Conservation (phyloP, 2,113 vertebrate species). For the Regulus satrapa region DNA sequence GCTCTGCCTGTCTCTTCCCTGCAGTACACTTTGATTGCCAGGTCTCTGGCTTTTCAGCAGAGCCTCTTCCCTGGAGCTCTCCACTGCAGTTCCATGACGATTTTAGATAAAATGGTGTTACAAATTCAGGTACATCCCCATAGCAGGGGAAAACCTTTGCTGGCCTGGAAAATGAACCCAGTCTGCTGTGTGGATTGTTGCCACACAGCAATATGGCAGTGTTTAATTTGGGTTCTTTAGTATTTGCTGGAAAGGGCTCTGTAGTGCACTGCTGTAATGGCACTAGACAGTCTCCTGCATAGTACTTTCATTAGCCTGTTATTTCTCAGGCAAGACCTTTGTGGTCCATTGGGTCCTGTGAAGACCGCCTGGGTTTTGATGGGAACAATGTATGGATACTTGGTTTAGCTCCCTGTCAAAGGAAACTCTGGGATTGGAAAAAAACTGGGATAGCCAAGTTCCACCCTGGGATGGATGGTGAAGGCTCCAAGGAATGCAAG, state of each 20-base stretch:
- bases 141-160: not conserved
- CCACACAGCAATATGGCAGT: not conserved
- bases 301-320: not conserved
- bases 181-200: not conserved
- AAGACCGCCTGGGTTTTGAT: not conserved
- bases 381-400: not conserved
- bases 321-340: not conserved
- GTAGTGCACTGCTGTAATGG: not conserved
- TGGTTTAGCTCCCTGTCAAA: not conserved
- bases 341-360: not conserved
- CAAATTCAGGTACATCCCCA: not conserved
- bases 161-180: not conserved
- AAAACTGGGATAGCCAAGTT: not conserved
- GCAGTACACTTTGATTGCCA: not conserved
- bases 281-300: not conserved
- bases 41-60: not conserved
- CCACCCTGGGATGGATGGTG: rapidly evolving
- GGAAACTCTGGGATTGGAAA: not conserved
- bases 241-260: not conserved
- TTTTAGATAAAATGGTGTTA: not conserved
- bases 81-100: not conserved
- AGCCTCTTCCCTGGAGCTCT: not conserved
- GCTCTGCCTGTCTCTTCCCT: not conserved
- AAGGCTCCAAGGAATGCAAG: not conserved
- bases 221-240: not conserved